phyloP scores from a whole-genome alignment of 2,888 invertebrate genomes.

The Polymixis lichenea region DNA sequence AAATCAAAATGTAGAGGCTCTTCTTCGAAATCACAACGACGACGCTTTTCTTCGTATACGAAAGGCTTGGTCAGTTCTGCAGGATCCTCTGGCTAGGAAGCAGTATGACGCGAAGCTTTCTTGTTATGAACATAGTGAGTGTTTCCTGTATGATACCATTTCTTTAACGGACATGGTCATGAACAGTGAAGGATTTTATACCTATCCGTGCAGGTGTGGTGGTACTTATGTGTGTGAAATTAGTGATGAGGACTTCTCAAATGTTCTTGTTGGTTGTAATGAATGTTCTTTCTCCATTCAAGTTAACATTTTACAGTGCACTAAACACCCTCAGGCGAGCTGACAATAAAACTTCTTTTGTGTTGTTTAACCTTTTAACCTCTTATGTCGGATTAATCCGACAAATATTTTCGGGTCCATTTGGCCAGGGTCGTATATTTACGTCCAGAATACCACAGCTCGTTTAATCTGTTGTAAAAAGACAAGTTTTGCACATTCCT shows the following conservation, averaged over 20 bases:
- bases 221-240: conserved; percentile 88
- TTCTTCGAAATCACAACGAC: conserved; percentile 70
- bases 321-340: background rate
- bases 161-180: conserved; percentile 85
- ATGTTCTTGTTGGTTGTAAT: conserved; percentile 91
- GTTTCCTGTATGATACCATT: conserved; percentile 91
- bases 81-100: conserved; percentile 91
- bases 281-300: conserved; percentile 94
- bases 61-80: conserved; percentile 93
- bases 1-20: conserved; percentile 71
- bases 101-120: conserved; percentile 92
- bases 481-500: no score
- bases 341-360: background rate
- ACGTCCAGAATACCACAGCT: no score
- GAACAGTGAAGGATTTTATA: conserved; percentile 78
- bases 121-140: conserved; percentile 90
- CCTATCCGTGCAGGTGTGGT: conserved; percentile 93
- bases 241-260: conserved; percentile 63
- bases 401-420: no score
- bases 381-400: no score
- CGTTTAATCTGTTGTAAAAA: no score
- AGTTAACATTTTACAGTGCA: conserved; percentile 74
- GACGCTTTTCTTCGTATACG: conserved; percentile 87
- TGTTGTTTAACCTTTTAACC: no score
- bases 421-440: no score